These are phyloP conservation scores for Cacatua alba DNA, from an alignment of 2,113 vertebrate genomes.

Conservation along the genomic window DNA sequence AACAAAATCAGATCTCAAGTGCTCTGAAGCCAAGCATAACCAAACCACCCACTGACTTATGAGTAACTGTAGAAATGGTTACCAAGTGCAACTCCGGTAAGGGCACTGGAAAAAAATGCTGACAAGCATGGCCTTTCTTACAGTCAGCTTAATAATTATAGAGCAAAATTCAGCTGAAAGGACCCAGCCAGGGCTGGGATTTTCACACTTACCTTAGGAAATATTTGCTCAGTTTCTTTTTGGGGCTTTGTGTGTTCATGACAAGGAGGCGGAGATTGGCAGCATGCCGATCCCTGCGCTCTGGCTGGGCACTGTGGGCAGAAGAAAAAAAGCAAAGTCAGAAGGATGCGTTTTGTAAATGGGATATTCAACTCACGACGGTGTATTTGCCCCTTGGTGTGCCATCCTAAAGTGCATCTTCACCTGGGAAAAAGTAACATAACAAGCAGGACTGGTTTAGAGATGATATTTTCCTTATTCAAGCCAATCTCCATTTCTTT, in stretches of 20 bases:
- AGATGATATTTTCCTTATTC: neutral
- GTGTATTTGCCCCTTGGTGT: neutral
- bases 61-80: neutral
- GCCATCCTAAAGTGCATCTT: neutral
- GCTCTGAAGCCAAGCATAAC: neutral
- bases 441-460: neutral
- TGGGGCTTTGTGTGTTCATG: neutral
- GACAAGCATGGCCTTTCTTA: neutral
- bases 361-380: neutral
- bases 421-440: neutral
- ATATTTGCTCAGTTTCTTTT: neutral
- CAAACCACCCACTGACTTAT: neutral
- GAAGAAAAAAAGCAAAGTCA: neutral
- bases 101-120: neutral
- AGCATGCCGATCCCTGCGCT: neutral
- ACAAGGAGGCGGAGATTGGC: accelerated
- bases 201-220: neutral
- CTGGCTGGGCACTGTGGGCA: neutral
- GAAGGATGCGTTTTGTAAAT: neutral
- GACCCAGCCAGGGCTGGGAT: neutral
- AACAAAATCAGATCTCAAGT: neutral
- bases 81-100: neutral
- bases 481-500: neutral
- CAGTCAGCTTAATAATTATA: neutral
- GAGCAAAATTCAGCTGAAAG: neutral